Percentiles rank a stretch among this genome's conserved stretches.
Conservation (phyloP, 2,113 vertebrate species). For the Nyctibius bracteatus region DNA sequence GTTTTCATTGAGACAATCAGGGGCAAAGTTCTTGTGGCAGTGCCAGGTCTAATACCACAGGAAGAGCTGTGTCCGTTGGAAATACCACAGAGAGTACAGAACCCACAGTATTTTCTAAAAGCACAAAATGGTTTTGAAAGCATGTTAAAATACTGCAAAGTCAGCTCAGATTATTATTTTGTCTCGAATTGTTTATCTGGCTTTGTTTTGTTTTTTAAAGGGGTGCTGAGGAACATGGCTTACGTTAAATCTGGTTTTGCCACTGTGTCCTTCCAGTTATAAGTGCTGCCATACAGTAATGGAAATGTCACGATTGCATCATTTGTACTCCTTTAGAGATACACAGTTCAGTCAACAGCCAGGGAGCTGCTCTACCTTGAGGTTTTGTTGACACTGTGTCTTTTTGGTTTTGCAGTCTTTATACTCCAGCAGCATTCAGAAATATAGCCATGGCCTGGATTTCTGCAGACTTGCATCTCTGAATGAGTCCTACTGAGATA, state of each 20-base stretch:
- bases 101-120: constrained; percentile 57
- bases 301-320: background rate
- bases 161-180: constrained; percentile 34
- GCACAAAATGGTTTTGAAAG: constrained; percentile 40
- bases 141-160: constrained; percentile 20
- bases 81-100: constrained; percentile 52
- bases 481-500: background rate
- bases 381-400: background rate
- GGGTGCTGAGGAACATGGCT: background rate
- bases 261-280: background rate
- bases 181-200: constrained; percentile 15
- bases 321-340: background rate
- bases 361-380: background rate
- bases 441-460: background rate
- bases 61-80: constrained; percentile 69
- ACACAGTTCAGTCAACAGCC: background rate
- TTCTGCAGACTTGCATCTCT: background rate
- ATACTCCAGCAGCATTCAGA: background rate
- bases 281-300: background rate
- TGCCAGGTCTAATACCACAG: constrained; percentile 68
- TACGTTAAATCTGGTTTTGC: background rate
- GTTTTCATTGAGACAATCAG: constrained; percentile 67
- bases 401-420: background rate
- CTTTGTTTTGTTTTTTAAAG: constrained; percentile 14
- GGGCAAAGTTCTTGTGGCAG: constrained; percentile 68